Conservation (phyloP, 2,797 vertebrate species). For the Peromyscus nudipes region DNA sequence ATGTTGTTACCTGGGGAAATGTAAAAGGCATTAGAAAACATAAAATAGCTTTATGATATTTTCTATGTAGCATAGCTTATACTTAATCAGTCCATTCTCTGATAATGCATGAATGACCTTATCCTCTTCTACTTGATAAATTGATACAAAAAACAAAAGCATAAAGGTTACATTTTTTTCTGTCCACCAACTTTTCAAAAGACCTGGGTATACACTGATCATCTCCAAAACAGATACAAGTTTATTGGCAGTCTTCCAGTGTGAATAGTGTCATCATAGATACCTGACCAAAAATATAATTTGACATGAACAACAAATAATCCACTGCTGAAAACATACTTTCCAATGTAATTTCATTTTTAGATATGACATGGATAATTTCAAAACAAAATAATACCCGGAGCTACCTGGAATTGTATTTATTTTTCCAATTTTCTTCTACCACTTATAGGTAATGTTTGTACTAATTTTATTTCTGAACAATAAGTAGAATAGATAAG, state of each 20-base stretch:
- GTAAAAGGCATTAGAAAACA: background rate
- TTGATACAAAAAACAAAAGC: background rate
- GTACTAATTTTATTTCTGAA: background rate
- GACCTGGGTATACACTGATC: background rate
- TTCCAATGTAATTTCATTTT: background rate
- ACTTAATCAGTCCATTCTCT: background rate
- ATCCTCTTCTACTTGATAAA: background rate
- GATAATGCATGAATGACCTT: background rate
- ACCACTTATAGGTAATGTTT: background rate
- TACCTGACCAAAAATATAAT: background rate
- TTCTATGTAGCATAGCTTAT: background rate
- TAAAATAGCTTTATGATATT: slow-evolving; percentile 14
- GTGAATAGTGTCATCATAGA: background rate
- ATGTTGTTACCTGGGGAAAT: background rate
- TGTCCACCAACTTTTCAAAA: background rate
- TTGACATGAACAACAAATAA: background rate
- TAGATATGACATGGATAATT: background rate
- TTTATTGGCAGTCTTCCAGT: background rate
- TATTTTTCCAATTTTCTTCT: background rate
- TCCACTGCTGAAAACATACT: background rate
- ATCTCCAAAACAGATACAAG: background rate
- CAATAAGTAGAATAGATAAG: background rate
- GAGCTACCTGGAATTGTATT: background rate
- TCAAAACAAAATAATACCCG: background rate
- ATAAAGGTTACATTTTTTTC: background rate